phyloP scores from a whole-genome alignment of 2,797 vertebrate species.

The Hemitrygon akajei region DNA sequence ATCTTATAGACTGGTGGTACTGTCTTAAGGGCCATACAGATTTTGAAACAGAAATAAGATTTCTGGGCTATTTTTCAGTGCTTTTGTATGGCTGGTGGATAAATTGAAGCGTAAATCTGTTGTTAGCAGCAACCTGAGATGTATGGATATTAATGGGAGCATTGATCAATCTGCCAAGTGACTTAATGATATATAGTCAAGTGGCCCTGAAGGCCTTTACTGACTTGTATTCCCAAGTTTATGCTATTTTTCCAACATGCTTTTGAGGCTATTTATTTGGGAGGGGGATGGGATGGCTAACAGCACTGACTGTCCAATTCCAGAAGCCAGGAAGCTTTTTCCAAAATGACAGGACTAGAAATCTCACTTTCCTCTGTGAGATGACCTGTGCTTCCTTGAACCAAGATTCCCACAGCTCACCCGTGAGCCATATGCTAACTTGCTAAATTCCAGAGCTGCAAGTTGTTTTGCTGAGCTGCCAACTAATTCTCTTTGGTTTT shows the following conservation, averaged over 20 bases:
- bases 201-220: not conserved
- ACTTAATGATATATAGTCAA: not conserved
- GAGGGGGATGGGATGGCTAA: not conserved
- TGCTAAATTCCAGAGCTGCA: constrained; percentile 33
- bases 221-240: not conserved
- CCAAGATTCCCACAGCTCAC: constrained; percentile 5
- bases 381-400: not conserved
- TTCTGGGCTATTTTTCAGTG: not conserved
- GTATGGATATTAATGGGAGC: not conserved
- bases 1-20: not conserved
- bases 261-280: not conserved
- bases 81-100: not conserved
- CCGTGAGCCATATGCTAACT: constrained; percentile 23
- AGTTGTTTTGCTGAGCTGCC: constrained; percentile 28
- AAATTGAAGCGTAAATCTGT: not conserved
- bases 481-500: constrained; percentile 31
- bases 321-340: not conserved
- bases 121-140: not conserved
- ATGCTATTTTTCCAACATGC: not conserved
- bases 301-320: no score
- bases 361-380: constrained; percentile 30
- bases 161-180: not conserved
- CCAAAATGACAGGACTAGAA: not conserved
- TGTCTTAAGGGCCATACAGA: not conserved
- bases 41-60: not conserved